A percentile compares a stretch with the other conserved stretches of the same genome.
These are phyloP conservation scores for Drosophila robusta DNA, from an alignment of 2,888 invertebrate species.

Conservation along the genomic window DNA sequence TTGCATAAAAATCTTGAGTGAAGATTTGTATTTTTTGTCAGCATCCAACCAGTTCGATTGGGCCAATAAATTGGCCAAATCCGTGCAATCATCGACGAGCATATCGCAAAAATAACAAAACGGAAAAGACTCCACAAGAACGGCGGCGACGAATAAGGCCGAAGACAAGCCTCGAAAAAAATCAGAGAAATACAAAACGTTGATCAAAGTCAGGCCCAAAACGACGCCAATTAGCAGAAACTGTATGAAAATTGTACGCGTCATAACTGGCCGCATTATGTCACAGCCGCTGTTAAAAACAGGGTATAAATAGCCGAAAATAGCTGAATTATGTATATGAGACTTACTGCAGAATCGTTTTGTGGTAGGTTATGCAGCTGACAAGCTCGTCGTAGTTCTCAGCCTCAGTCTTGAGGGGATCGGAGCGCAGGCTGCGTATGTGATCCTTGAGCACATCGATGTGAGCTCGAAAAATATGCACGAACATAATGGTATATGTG, in stretches of 20 bases:
- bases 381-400: slow-evolving; percentile 60
- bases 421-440: slow-evolving; percentile 40
- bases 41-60: slow-evolving; percentile 43
- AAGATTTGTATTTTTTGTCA: slow-evolving; percentile 29
- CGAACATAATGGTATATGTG: slow-evolving; percentile 39
- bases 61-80: slow-evolving; percentile 25
- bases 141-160: slow-evolving; percentile 25
- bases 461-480: slow-evolving; percentile 42
- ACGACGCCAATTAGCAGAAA: slow-evolving; percentile 51
- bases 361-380: slow-evolving; percentile 36
- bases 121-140: slow-evolving; percentile 58
- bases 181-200: slow-evolving; percentile 38
- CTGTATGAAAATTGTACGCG: slow-evolving; percentile 49
- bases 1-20: slow-evolving; percentile 30
- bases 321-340: too few relatives aligned
- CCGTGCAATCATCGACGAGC: slow-evolving; percentile 44
- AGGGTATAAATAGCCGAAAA: too few relatives aligned
- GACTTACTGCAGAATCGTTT: too few relatives aligned
- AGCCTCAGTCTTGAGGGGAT: slow-evolving; percentile 25
- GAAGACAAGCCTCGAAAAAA: slow-evolving; percentile 49
- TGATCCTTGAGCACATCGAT: slow-evolving; percentile 52
- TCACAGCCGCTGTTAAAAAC: slow-evolving; percentile 10
- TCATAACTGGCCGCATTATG: slow-evolving; percentile 14
- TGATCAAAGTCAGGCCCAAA: slow-evolving; percentile 47
- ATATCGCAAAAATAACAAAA: slow-evolving; percentile 65